Base-by-base conservation (phyloP, 1,140 invertebrate species). In the Tetragnatha versicolor region DNA sequence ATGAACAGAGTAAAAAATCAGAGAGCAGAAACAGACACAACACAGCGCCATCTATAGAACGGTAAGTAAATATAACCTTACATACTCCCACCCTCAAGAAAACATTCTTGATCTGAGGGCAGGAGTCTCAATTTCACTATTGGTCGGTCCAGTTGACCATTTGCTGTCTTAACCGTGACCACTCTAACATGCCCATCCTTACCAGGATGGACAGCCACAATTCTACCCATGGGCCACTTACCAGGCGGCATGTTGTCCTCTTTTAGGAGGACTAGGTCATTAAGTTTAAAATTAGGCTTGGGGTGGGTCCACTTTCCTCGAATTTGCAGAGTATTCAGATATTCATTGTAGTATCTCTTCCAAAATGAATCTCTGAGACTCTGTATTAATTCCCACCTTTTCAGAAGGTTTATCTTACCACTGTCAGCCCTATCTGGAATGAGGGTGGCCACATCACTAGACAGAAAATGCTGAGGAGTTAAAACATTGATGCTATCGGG, bases 391-490 rank as follows among this genome's bases (percentile, higher is more conserved):
- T 29, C 63, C 1, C 63, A 66, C 29, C 63, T 29, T 47, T 49
- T 6, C 6, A 47, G 25, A 25, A 29, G 25, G 33, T 27, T 47
- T 17, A 17, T 2, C 2, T 17, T 47, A 25, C 6, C 17, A n/a
- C 53, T 5, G 7, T 6, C 20, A 17, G 37, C 5, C 12, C 2
- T 10, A 2, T 45, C 25, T 5, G 14, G 35, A 58, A 45, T 12
- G 17, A 33, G 20, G 1, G 22, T 2, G 14, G 55, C 17, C 10
- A 27, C 69, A 3, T 37, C 33, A 25, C 53, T 33, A 42, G 51
- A 33, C n/a, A 75, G 20, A 37, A 75, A 75, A 33, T 75, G 33
- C 17, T 12, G 22, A 58, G 55, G 53, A 35, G 0, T 45, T n/a
- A 61, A 25, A 22, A 22, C n/a, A 42, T 42, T 27, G 17, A 60